Evolutionary conservation across 2,113 vertebrate genomes (phyloP), one percentile per base, ranked within the genome.

Genomic region (Mugil cephalus): DNA sequence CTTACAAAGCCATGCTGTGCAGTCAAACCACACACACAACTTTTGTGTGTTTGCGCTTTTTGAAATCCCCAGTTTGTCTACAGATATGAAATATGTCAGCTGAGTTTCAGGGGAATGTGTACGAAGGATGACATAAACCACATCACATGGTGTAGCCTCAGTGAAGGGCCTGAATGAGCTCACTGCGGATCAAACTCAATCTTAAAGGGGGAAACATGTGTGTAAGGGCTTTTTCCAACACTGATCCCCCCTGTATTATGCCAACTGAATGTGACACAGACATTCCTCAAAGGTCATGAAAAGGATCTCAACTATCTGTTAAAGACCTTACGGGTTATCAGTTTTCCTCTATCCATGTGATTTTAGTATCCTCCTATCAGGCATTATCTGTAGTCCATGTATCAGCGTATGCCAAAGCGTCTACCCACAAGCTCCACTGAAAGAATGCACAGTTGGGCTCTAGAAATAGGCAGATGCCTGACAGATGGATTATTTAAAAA

Each of bases 201-300:
- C 6, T 48, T 14, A 18, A 10, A 40, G 11, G 5, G 2, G 9
- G 21, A 58, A 61, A 59, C 30, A 34, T 43, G 14, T 46, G n/a
- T 12, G 10, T 12, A 10, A 36, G 60, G 51, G 34, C 42, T 17
- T 30, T 30, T 30, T 30, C 24, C 24, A 30, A 30, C 24, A 30
- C 43, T 38, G 52, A 15, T 43, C 53, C 53, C 79, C 51, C 51
- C 35, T 69, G 67, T 36, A 38, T 54, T 59, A 24, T 11, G 36
- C 12, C 30, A 55, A 15, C 61, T 69, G 80, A 60, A 52, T 72
- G 70, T 62, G 58, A 70, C 56, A 73, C 38, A 74, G 73, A 24
- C 75, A 84, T 79, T 71, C 65, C 77, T 81, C 79, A 86, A 61
- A 48, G 69, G 58, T 48, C 69, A 54, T 77, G 58, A 85, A 80